Evolutionary conservation across 2,797 vertebrate genomes (phyloP), one percentile per base, ranked within the genome.

Genomic region (Parotocinclus haroldoi): DNA sequence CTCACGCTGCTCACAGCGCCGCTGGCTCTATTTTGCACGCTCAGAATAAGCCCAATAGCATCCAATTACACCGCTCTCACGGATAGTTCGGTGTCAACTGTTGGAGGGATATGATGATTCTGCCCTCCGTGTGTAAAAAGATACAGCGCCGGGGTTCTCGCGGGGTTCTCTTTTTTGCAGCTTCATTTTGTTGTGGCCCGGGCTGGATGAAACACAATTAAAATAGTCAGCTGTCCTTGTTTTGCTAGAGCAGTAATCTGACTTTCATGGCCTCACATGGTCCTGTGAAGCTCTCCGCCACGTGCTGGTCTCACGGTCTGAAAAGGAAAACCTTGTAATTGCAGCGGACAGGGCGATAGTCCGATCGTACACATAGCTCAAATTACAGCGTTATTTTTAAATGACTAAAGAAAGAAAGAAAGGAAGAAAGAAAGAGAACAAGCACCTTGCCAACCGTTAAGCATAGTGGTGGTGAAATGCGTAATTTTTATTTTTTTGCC

Each of bases 61-160:
- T 90, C 89, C 77, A 87, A 85, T 92, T 90, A 87, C 86, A 83
- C 81, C 79, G 83, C 84, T 77, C 84, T 80, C 83, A 86, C 52
- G 78, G 86, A 90, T 88, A 83, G 82, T 78, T 86, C 18, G 87
- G 85, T 88, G 81, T 89, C 58, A 75, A 81, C 79, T 82, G 80
- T 76, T 65, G 71, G 73, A 67, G 79, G 78, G 83, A 81, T 83
- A 63, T 79, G 81, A 81, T 86, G 83, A 87, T 83, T 89, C 85
- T 85, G 84, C 85, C 66, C 69, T 85, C 79, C 78, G 72, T 60
- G 76, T 86, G 85, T 88, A 88, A 91, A 89, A 80, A 77, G 86
- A 88, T 85, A 84, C 72, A 78, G 68, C 53, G 81, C 67, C 53
- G 81, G 72, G 78, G 66, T 68, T 76, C 77, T 78, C 46, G 57